phyloP scores from a whole-genome alignment of 2,797 vertebrate species.

The Pangasius sanitwongsei region DNA sequence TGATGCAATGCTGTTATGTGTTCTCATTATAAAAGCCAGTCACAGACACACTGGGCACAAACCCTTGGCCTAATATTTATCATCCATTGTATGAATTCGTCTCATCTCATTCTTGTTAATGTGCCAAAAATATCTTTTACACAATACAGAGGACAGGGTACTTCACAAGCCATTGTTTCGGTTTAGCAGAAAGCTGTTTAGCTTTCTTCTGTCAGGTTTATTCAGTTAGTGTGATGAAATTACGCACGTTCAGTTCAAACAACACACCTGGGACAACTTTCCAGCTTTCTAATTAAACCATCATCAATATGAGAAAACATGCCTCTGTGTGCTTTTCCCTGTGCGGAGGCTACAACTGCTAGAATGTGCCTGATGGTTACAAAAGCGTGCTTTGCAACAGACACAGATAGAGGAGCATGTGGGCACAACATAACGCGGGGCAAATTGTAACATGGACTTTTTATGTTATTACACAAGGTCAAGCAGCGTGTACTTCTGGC shows the following conservation, averaged over 20 bases:
- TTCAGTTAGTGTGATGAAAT: conserved; percentile 19
- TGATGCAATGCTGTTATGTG: background rate
- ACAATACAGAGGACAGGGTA: background rate
- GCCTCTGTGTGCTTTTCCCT: background rate
- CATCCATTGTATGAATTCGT: background rate
- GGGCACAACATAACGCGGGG: background rate
- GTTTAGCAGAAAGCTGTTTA: background rate
- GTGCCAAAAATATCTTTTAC: background rate
- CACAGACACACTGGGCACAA: background rate
- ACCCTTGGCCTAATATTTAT: background rate
- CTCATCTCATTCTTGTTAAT: background rate
- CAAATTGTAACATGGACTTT: background rate
- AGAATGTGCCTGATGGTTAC: background rate
- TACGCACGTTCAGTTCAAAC: background rate
- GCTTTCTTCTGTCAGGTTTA: conserved; percentile 13
- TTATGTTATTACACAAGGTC: background rate
- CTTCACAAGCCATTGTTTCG: background rate
- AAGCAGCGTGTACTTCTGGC: background rate
- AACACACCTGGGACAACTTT: background rate
- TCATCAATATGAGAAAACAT: background rate
- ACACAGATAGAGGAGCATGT: background rate
- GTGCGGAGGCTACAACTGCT: background rate
- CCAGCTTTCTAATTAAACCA: background rate
- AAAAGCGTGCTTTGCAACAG: background rate
- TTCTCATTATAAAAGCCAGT: background rate